These are phyloP conservation scores for Patagioenas fasciata DNA, from an alignment of 2,113 vertebrate species.

Conservation along the genomic window DNA sequence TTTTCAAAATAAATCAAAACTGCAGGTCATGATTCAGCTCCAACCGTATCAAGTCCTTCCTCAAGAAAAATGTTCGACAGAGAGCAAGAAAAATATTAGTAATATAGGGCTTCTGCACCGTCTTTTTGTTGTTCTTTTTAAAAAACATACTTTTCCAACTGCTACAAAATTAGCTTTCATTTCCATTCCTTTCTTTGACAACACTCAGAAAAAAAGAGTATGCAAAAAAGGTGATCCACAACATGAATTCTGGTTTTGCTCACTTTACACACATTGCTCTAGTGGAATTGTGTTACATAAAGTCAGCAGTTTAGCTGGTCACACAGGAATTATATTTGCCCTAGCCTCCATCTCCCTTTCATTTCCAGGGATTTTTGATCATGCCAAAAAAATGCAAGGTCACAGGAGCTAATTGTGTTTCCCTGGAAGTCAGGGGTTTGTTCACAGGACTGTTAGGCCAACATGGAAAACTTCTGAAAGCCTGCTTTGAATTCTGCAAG, in stretches of 20 bases:
- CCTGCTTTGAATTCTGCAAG: neutral
- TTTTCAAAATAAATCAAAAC: neutral
- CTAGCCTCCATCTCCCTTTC: neutral
- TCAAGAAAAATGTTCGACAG: neutral
- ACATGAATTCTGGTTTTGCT: neutral
- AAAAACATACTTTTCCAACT: neutral
- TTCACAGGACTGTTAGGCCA: neutral
- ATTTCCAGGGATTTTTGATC: neutral
- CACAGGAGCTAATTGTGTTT: neutral
- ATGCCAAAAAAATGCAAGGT: neutral
- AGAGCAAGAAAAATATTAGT: neutral
- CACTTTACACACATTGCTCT: neutral
- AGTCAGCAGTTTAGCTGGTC: neutral
- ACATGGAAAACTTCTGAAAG: neutral
- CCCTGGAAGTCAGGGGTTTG: neutral
- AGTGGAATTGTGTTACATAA: neutral
- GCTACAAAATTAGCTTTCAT: neutral
- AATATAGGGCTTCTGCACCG: accelerated
- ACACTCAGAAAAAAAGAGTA: neutral
- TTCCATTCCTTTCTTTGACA: neutral
- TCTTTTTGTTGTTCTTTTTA: neutral
- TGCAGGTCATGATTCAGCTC: neutral
- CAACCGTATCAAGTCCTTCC: neutral
- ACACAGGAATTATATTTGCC: neutral
- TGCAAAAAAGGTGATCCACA: neutral